Base-by-base conservation (phyloP, 30 jellyfish, hydroid and myxozoan genomes). In the Rhopilema esculentum region DNA sequence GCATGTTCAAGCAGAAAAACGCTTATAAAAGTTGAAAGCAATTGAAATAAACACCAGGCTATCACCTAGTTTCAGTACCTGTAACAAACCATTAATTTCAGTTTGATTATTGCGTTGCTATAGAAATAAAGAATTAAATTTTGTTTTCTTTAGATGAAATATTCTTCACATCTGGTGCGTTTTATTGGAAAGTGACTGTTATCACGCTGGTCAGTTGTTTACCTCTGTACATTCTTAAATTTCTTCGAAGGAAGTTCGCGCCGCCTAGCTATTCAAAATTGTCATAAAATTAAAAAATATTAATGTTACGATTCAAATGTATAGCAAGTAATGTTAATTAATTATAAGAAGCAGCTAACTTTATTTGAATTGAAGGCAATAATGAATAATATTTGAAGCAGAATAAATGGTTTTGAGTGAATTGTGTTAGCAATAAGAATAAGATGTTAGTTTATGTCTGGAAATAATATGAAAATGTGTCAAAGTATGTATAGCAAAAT, bases 191-290 rank as follows among this genome's bases (percentile, higher is more conserved):
- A 74, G 97, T 85, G 20, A 89, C 97, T 4, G 98, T 94, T 20
- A 89, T 94, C 53, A 94, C 98, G 2, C 72, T 94, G 78, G 97
- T 94, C 89, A 90, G 98, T 77, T 94, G 98, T 33, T 86, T 94
- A 70, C 98, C 98, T 1, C 82, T 94, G 27, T 94, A 94, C 63
- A 85, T 94, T 28, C 93, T 94, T 40, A 94, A 94, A 92, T 89
- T 94, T 32, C 92, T 94, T 32, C 72, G 98, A 65, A 84, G 91
- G 50, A 84, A 79, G 52, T 94, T 94, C 80, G 98, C 98, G 0
- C 98, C 98, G 25, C 98, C 98, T 16, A 94, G 95, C 61, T 94
- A 94, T 65, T 94, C 98, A 48, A 94, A 94, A 33, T 82, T 94
- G 48, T 80, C 92, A 52, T 85, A 49, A 75, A 26, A 30, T 16